Percentiles rank a stretch among this genome's conserved stretches.
phyloP scores from a whole-genome alignment of 92 coral and sea anemone species.

The Siderastrea radians region DNA sequence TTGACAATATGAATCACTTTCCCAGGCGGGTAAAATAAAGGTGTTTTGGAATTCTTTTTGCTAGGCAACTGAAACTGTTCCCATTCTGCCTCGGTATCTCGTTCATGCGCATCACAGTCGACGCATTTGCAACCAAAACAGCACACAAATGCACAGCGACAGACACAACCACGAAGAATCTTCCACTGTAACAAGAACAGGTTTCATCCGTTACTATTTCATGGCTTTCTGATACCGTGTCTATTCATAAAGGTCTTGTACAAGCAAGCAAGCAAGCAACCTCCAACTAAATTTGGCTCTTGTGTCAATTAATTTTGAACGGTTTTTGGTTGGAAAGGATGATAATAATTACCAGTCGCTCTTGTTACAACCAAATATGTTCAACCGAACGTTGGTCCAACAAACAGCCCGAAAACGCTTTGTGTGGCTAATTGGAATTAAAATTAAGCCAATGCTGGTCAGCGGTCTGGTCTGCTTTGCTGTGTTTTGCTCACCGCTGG shows the following conservation, averaged over 20 bases:
- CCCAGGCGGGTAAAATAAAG: slow-evolving; percentile 95
- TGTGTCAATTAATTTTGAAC: too few species aligned
- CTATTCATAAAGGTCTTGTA: neutral
- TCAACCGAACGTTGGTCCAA: too few species aligned
- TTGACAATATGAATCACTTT: slow-evolving; percentile 89
- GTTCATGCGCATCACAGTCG: slow-evolving; percentile 65
- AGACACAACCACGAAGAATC: slow-evolving; percentile 95
- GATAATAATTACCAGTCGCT: too few species aligned
- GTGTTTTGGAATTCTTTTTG: slow-evolving; percentile 82
- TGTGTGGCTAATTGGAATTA: too few species aligned
- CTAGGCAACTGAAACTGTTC: slow-evolving; percentile 76
- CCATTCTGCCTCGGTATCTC: slow-evolving; percentile 77
- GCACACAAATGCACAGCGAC: slow-evolving; percentile 92
- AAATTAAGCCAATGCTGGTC: too few species aligned
- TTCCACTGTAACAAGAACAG: slow-evolving; percentile 82
- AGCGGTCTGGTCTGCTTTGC: too few species aligned
- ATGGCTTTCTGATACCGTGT: neutral
- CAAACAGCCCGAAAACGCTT: too few species aligned
- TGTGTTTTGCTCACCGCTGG: too few species aligned
- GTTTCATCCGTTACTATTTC: neutral
- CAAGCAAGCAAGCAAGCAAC: too few species aligned
- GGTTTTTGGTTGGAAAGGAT: too few species aligned
- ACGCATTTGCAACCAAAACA: slow-evolving; percentile 84
- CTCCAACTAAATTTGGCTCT: too few species aligned
- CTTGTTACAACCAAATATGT: too few species aligned